These are phyloP conservation scores for Cotesia chilonis DNA, from an alignment of 1,140 invertebrate genomes.

Conservation along the genomic window DNA sequence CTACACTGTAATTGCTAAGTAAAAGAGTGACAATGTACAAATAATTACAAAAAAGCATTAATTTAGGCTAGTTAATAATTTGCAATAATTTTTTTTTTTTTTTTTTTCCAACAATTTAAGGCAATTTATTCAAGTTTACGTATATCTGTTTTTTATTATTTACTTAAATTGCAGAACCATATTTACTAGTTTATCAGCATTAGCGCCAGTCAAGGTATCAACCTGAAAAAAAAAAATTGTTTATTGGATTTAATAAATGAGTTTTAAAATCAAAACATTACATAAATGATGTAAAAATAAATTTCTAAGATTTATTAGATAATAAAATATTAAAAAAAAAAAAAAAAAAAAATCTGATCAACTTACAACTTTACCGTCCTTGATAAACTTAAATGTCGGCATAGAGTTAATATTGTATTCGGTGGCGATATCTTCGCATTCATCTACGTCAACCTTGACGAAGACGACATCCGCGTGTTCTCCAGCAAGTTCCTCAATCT, in stretches of 20 bases:
- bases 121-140: conserved; percentile 21
- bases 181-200: conserved; percentile 75
- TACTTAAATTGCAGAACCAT: conserved; percentile 71
- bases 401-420: conserved; percentile 86
- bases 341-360: not conserved
- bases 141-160: conserved; percentile 38
- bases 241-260: conserved; percentile 40
- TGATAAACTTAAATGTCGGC: conserved; percentile 94
- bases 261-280: not conserved
- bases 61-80: not conserved
- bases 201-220: conserved; percentile 82
- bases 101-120: conserved; percentile 36
- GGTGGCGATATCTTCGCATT: conserved; percentile 82
- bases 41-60: not conserved
- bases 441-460: conserved; percentile 86
- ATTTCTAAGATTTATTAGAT: conserved; percentile 12
- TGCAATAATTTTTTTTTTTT: not conserved
- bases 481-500: conserved; percentile 74
- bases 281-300: conserved; percentile 1
- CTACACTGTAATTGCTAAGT: not conserved
- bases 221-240: conserved; percentile 53
- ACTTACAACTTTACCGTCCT: conserved; percentile 73
- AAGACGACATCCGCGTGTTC: conserved; percentile 71
- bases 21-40: conserved; percentile 1
- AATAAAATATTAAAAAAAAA: not conserved